A percentile compares a stretch with the other conserved stretches of the same genome.
Evolutionary conservation across 2,797 vertebrate genomes (phyloP).

Genomic region (Gorsachius magnificus): DNA sequence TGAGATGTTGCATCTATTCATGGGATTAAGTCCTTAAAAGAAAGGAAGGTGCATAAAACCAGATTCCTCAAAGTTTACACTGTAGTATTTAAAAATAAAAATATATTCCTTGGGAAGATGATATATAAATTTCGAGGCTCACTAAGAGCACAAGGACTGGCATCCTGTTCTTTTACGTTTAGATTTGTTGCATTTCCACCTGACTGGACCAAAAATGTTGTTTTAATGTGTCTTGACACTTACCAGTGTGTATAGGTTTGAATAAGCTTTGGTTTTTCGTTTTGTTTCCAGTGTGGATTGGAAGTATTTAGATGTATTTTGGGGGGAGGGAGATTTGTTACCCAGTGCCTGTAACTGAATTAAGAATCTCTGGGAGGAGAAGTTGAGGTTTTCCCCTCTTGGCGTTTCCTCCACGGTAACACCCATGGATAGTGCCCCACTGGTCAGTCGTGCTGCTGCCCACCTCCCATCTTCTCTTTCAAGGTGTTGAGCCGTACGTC

Average conservation of each 20-base stretch:
- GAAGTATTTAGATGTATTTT: neutral
- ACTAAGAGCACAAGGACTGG: neutral
- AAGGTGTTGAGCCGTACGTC: rapidly evolving
- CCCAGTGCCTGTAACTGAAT: neutral
- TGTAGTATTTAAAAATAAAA: neutral
- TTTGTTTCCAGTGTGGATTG: neutral
- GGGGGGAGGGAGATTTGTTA: neutral
- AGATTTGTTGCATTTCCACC: neutral
- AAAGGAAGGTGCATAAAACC: conserved; percentile 19
- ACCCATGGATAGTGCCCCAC: rapidly evolving
- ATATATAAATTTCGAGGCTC: neutral
- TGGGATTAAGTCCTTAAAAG: conserved; percentile 18
- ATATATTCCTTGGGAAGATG: neutral
- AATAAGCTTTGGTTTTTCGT: neutral
- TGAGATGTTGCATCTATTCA: conserved; percentile 47
- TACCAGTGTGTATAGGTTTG: neutral
- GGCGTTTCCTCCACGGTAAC: neutral
- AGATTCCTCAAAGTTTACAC: neutral
- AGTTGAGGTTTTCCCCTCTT: neutral
- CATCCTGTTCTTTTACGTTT: neutral
- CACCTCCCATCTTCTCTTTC: neutral
- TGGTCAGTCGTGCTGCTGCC: neutral
- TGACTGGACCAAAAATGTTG: neutral
- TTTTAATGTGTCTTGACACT: neutral
- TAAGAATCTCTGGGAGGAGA: neutral